Percentiles rank a stretch among this genome's conserved stretches.
Evolutionary conservation across 2,888 invertebrate species (phyloP).

Genomic region (Argynnis bischoffii): DNA sequence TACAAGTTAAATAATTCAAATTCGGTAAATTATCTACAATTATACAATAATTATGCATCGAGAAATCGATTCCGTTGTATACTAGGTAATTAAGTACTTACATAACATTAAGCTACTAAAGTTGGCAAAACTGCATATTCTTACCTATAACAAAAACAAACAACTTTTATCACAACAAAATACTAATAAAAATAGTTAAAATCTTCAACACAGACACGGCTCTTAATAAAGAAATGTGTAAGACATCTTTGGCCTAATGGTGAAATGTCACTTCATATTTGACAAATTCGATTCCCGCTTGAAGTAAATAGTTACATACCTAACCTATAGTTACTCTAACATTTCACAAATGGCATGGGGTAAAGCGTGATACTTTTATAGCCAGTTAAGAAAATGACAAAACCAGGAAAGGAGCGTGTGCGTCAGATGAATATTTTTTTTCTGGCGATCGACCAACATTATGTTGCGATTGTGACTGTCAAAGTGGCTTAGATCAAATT

Average conservation of each 20-base stretch:
- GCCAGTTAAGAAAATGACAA: not conserved
- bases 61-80: not conserved
- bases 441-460: conserved; percentile 29
- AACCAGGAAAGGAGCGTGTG: conserved; percentile 8
- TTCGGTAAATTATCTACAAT: too few species aligned
- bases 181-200: too few species aligned
- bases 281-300: too few species aligned
- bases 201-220: too few species aligned
- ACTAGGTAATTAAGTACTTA: not conserved
- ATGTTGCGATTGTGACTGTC: conserved; percentile 27
- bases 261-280: too few species aligned
- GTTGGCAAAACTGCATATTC: not conserved
- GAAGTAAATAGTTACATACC: too few species aligned
- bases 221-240: too few species aligned
- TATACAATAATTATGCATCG: too few species aligned
- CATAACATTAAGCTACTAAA: not conserved
- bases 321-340: too few species aligned
- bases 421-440: conserved; percentile 15
- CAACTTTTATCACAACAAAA: not conserved
- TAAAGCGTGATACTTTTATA: not conserved
- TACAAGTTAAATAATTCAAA: too few species aligned
- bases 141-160: conserved; percentile 26
- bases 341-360: too few species aligned
- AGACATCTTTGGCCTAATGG: too few species aligned
- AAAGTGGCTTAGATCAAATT: conserved; percentile 18